Evolutionary conservation across 1,140 invertebrate genomes (phyloP).

Genomic region (Drosophila rufa): DNA sequence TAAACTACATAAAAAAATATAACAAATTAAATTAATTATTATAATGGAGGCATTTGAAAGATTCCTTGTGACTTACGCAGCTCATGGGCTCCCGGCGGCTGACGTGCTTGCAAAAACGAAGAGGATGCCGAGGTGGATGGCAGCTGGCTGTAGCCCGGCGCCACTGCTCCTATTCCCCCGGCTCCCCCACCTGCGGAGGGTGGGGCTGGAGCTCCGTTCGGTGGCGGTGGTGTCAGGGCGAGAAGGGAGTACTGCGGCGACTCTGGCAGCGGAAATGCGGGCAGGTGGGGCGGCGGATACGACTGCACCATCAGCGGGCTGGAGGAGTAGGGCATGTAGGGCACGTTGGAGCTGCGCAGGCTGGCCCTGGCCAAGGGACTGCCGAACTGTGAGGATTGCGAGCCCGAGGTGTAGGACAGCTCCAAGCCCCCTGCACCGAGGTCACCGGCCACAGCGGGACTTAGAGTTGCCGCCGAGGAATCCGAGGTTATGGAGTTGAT

Average conservation of each 20-base stretch:
- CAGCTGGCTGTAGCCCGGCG: constrained; percentile 62
- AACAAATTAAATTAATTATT: neutral
- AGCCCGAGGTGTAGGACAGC: constrained; percentile 73
- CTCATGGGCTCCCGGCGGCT: constrained; percentile 62
- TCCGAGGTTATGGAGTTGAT: constrained; percentile 79
- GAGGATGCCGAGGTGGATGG: constrained; percentile 64
- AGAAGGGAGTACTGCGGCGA: constrained; percentile 71
- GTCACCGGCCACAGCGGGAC: constrained; percentile 64
- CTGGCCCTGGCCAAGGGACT: constrained; percentile 68
- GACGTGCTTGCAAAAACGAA: constrained; percentile 50
- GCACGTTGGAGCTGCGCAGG: constrained; percentile 71
- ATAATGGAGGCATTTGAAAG: neutral
- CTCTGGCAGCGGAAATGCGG: constrained; percentile 67
- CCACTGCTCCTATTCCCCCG: neutral
- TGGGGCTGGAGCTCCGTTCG: constrained; percentile 5
- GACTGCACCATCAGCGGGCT: constrained; percentile 75
- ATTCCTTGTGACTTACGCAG: constrained; percentile 60
- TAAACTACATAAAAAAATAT: neutral
- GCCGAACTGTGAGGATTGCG: constrained; percentile 76
- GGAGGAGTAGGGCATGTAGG: constrained; percentile 80
- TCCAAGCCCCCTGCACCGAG: constrained; percentile 46
- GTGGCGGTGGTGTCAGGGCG: constrained; percentile 41
- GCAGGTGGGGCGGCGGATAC: constrained; percentile 74
- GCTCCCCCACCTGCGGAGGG: constrained; percentile 15
- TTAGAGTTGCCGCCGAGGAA: constrained; percentile 72